Evolutionary conservation across 2,888 invertebrate species (phyloP), one percentile per base, ranked within the genome.

Genomic region (Sarcophaga carnaria): DNA sequence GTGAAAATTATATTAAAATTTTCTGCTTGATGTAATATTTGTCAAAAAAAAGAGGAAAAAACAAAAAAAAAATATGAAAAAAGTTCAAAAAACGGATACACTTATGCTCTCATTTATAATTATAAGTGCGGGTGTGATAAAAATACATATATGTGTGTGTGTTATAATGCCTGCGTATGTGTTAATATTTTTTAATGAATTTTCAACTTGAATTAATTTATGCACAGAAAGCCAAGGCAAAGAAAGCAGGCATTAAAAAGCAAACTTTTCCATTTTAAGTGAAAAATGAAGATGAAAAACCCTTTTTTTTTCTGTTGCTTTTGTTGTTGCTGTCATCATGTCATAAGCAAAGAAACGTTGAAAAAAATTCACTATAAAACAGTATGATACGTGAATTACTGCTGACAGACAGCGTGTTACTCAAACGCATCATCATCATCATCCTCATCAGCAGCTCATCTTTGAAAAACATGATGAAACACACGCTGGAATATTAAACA

Each of bases 1-100:
- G 92, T 92, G 91, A 91, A 92, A 92, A 92, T 92, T 92, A 92
- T 91, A 92, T 92, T 92, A 92, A 92, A 92, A 92, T 92, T 92
- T 91, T 91, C 89, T 90, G 90, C 92, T 91, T 92, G 91, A 92
- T 91, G 91, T 92, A 92, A 91, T 92, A 90, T 92, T 91, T 92
- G 92, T 92, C 76, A 80, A 83, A 88, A 80, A 75, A 64, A 75
- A 54, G 54, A n/a, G 54, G 20, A 70, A 78, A 88, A 88, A 89
- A 89, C 90, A 1, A 22, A 89, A 90, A 89, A 88, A 89, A 88
- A 90, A 70, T 14, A 82, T 71, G 66, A 59, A 64, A 89, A 37
- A 49, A 49, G 49, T 54, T 54, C 14, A 54, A 54, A 54, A 54
- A 54, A 90, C 88, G 88, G 12, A 89, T 86, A 88, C 89, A 89